These are phyloP conservation scores for Oxyteleia sp. DNA, from an alignment of 2,888 invertebrate genomes.

Conservation along the genomic window DNA sequence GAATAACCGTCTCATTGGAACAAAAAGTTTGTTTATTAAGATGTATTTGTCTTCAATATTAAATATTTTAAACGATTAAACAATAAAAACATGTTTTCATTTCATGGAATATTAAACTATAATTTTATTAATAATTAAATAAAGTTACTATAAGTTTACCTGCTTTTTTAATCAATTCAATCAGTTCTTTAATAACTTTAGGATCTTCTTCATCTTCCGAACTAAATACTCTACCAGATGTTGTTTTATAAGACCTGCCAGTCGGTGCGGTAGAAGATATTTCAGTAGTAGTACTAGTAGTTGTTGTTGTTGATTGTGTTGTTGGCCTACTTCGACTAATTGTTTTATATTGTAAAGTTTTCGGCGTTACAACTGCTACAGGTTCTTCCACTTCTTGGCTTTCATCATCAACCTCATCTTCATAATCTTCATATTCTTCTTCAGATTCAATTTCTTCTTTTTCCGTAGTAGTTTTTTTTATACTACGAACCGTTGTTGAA, in stretches of 20 bases:
- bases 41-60: too few relatives aligned
- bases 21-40: too few relatives aligned
- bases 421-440: slow-evolving; percentile 87
- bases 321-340: slow-evolving; percentile 81
- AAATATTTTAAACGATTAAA: too few relatives aligned
- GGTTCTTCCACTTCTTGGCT: slow-evolving; percentile 85
- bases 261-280: slow-evolving; percentile 68
- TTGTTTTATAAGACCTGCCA: slow-evolving; percentile 74
- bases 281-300: slow-evolving; percentile 77
- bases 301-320: slow-evolving; percentile 72
- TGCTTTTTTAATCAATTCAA: slow-evolving; percentile 94
- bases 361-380: slow-evolving; percentile 79
- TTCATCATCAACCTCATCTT: slow-evolving; percentile 88
- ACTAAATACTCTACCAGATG: slow-evolving; percentile 50
- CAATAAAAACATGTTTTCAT: not conserved
- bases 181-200: slow-evolving; percentile 93
- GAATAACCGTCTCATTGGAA: too few relatives aligned
- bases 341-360: slow-evolving; percentile 84
- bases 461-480: slow-evolving; percentile 88
- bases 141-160: slow-evolving; percentile 88
- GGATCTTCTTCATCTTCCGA: slow-evolving; percentile 90
- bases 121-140: too few relatives aligned
- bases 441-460: slow-evolving; percentile 86
- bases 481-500: slow-evolving; percentile 83
- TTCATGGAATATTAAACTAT: not conserved